Conservation (phyloP, 2,113 vertebrate species). For the Hemichromis elongatus region DNA sequence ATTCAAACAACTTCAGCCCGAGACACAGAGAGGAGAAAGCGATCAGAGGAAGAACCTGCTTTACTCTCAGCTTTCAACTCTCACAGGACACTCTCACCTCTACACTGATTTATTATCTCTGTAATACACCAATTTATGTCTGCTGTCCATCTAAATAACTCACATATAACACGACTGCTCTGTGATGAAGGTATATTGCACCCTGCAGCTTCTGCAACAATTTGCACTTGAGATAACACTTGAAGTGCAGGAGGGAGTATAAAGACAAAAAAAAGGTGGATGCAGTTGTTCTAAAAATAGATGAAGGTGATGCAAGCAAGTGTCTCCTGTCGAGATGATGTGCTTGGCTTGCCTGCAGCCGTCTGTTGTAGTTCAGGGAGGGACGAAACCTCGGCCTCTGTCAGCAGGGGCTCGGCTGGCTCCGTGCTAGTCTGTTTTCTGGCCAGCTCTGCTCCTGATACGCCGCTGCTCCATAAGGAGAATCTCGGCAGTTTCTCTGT, state of each 20-base stretch:
- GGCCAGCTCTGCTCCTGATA: not conserved
- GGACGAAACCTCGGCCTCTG: slow-evolving; percentile 47
- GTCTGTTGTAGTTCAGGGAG: slow-evolving; percentile 66
- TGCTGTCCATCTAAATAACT: slow-evolving; percentile 28
- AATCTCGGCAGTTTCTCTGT: slow-evolving; percentile 9
- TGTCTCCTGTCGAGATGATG: slow-evolving; percentile 69
- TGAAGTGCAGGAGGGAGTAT: not conserved
- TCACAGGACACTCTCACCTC: slow-evolving; percentile 9
- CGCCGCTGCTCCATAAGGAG: not conserved
- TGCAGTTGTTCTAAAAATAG: slow-evolving; percentile 72
- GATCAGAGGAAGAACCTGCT: slow-evolving; percentile 34
- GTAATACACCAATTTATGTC: slow-evolving; percentile 14
- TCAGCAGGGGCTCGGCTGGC: slow-evolving; percentile 51
- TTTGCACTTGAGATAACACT: slow-evolving; percentile 14
- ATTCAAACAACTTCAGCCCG: slow-evolving; percentile 23
- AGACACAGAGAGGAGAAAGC: not conserved
- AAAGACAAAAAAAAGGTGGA: slow-evolving; percentile 40
- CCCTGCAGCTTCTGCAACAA: not conserved
- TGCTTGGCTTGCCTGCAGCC: slow-evolving; percentile 54
- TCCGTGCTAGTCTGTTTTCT: not conserved
- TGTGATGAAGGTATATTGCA: not conserved
- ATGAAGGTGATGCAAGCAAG: slow-evolving; percentile 64
- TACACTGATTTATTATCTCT: slow-evolving; percentile 11
- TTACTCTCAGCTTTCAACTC: not conserved
- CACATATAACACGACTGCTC: not conserved